These are phyloP conservation scores for Cichlasoma orientale DNA, from an alignment of 2,797 vertebrate genomes.

Conservation along the genomic window DNA sequence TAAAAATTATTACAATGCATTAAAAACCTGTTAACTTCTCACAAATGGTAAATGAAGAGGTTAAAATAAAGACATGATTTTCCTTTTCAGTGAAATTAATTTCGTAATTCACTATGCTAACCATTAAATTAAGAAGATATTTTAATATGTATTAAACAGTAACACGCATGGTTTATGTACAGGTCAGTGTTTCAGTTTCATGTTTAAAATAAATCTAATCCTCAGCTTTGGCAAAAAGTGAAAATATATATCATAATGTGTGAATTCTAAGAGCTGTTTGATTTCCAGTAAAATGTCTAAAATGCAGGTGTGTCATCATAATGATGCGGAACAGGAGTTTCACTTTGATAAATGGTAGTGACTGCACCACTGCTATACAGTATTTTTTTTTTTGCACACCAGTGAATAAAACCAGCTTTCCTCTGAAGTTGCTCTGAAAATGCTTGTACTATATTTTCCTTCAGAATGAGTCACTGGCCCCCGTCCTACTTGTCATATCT, in stretches of 20 bases:
- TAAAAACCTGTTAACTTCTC: background rate
- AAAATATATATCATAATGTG: background rate
- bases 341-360: conserved; percentile 48
- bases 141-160: background rate
- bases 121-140: background rate
- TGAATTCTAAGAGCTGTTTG: background rate
- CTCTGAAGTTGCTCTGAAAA: conserved; percentile 7
- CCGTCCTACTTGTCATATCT: background rate
- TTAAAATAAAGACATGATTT: background rate
- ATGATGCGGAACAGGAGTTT: conserved; percentile 54
- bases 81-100: background rate
- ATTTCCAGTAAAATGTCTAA: conserved; percentile 47
- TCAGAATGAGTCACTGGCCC: conserved; percentile 16
- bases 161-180: background rate
- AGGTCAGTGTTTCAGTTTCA: background rate
- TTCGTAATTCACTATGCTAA: background rate
- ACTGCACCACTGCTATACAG: conserved; percentile 63
- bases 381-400: conserved; percentile 35
- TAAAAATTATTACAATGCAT: background rate
- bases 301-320: conserved; percentile 53
- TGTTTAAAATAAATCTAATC: background rate
- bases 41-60: background rate
- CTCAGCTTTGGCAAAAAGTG: background rate
- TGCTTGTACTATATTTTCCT: conserved; percentile 6
- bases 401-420: conserved; percentile 35